phyloP scores from a whole-genome alignment of 2,888 invertebrate genomes.

The Ischnura elegans region DNA sequence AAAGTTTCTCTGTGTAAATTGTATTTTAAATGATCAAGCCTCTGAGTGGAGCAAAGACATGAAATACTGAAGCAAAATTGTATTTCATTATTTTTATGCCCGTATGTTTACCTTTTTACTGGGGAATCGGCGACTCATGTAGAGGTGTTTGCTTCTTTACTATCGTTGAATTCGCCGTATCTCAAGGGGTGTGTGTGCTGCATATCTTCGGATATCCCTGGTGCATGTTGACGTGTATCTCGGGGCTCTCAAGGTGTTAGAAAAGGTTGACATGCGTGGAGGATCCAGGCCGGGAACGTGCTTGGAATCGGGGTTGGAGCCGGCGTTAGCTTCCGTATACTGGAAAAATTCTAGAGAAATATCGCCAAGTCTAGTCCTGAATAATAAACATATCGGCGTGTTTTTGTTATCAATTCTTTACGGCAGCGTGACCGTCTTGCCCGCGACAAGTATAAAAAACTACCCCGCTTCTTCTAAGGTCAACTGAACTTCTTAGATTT shows the following conservation, averaged over 20 bases:
- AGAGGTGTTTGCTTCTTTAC: neutral
- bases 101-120: no score
- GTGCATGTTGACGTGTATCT: slow-evolving; percentile 19
- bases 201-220: neutral
- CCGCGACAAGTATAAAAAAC: neutral
- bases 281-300: slow-evolving; percentile 15
- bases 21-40: neutral
- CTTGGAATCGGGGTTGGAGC: neutral
- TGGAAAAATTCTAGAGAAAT: neutral
- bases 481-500: no score
- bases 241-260: neutral
- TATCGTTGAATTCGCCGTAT: neutral
- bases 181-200: neutral
- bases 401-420: slow-evolving; percentile 7
- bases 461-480: no score
- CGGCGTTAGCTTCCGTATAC: neutral
- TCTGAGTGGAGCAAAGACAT: no score
- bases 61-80: no score
- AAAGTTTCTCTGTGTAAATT: neutral
- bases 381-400: neutral
- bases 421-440: neutral
- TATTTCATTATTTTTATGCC: no score
- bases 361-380: neutral
- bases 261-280: slow-evolving; percentile 30
- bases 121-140: neutral